Percentiles rank a stretch among this genome's conserved stretches.
Evolutionary conservation across 2,797 vertebrate genomes (phyloP).

Genomic region (Ctenochaetus hawaiiensis): DNA sequence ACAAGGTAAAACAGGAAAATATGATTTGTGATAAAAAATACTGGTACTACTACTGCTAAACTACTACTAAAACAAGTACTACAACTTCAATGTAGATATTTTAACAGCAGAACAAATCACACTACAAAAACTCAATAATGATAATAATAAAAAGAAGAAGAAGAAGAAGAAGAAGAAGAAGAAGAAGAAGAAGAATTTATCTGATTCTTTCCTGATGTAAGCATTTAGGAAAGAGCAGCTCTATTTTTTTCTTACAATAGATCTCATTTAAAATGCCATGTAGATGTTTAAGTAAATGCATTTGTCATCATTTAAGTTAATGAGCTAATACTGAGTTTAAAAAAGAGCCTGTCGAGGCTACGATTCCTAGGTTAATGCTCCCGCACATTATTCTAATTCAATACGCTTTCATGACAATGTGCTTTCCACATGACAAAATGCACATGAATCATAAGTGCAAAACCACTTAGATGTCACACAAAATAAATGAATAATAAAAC

Average conservation of each 20-base stretch:
- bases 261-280: constrained; percentile 21
- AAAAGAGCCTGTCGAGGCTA: constrained; percentile 34
- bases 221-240: no score
- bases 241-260: no score
- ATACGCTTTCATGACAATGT: constrained; percentile 31
- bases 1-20: not conserved
- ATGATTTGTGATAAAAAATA: not conserved
- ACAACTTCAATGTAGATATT: not conserved
- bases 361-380: constrained; percentile 69
- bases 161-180: no score
- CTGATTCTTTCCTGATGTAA: no score
- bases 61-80: not conserved
- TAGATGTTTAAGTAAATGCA: constrained; percentile 12
- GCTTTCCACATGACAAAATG: constrained; percentile 20
- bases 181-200: no score
- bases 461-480: constrained; percentile 10
- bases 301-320: constrained; percentile 25
- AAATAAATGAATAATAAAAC: constrained; percentile 8
- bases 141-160: no score
- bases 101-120: no score
- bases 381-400: constrained; percentile 56
- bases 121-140: no score
- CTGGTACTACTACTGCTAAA: not conserved
- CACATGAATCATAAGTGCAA: constrained; percentile 26
- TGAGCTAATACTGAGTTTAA: constrained; percentile 21